Conservation (phyloP, 1,140 invertebrate genomes). For the Lasaia peninsularis region DNA sequence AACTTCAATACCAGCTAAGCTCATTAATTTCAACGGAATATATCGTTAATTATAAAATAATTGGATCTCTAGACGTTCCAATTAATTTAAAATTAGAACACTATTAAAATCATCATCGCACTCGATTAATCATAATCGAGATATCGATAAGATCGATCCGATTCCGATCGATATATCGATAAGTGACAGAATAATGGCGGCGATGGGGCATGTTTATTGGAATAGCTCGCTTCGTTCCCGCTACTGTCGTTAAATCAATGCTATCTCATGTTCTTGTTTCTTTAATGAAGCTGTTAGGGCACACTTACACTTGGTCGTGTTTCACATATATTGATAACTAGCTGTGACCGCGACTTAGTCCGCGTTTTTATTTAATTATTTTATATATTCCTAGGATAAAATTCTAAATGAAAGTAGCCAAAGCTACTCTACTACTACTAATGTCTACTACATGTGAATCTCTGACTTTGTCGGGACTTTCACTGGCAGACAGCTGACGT, state of each 20-base stretch:
- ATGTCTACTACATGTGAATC: neutral
- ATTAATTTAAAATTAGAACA: neutral
- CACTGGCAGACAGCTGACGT: too few relatives aligned
- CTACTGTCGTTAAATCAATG: conserved; percentile 13
- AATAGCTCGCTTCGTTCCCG: neutral
- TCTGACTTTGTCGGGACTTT: too few relatives aligned
- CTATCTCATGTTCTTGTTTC: conserved; percentile 1
- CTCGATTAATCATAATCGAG: conserved; percentile 17
- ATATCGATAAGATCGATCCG: conserved; percentile 24
- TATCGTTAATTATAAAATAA: neutral
- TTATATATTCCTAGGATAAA: too few relatives aligned
- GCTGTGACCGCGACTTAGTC: too few relatives aligned
- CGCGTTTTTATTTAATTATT: too few relatives aligned
- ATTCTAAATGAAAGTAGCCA: too few relatives aligned
- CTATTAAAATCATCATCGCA: conserved; percentile 2
- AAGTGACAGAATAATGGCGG: conserved; percentile 27
- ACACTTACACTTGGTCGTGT: neutral
- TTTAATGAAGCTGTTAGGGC: conserved; percentile 7
- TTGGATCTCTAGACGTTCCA: too few relatives aligned
- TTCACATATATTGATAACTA: too few relatives aligned
- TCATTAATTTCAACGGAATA: neutral
- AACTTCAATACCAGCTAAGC: neutral
- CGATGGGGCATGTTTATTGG: conserved; percentile 5
- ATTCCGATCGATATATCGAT: conserved; percentile 21
- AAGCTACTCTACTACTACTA: too few relatives aligned